Evolutionary conservation across 1,140 invertebrate species (phyloP).

Genomic region (Cylas formicarius): DNA sequence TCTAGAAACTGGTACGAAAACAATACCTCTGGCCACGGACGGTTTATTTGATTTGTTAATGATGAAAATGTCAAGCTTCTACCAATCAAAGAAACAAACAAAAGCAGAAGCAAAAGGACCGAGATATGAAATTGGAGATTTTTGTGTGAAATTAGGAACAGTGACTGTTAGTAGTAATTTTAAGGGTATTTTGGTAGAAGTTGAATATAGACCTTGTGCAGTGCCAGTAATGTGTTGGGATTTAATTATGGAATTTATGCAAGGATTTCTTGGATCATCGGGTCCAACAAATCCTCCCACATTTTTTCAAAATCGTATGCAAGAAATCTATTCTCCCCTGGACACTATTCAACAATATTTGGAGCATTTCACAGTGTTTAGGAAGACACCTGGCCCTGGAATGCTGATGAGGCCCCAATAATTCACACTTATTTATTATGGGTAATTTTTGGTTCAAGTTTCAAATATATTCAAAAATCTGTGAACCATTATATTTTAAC

Average conservation of each 20-base stretch:
- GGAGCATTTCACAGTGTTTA: conserved; percentile 85
- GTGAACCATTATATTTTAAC: too few species aligned
- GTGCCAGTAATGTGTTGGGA: conserved; percentile 85
- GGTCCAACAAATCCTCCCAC: conserved; percentile 56
- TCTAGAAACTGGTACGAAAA: conserved; percentile 78
- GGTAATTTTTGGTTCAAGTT: conserved; percentile 3
- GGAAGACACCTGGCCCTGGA: conserved; percentile 61
- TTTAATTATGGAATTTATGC: conserved; percentile 84
- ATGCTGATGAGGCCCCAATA: conserved; percentile 19
- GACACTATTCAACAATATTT: conserved; percentile 93
- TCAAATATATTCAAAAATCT: too few species aligned
- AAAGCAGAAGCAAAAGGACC: conserved; percentile 86
- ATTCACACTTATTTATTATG: conserved; percentile 3
- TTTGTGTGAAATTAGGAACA: conserved; percentile 87
- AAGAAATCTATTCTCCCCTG: conserved; percentile 80
- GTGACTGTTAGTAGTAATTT: conserved; percentile 90
- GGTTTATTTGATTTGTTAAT: conserved; percentile 85
- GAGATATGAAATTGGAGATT: conserved; percentile 87
- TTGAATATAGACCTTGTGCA: conserved; percentile 88
- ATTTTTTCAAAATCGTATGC: conserved; percentile 67
- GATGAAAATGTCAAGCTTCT: conserved; percentile 79
- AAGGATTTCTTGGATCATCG: conserved; percentile 78
- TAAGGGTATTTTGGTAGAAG: conserved; percentile 90
- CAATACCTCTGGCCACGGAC: conserved; percentile 81
- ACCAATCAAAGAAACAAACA: conserved; percentile 80